These are phyloP conservation scores for Palythoa grandiflora DNA, from an alignment of 92 coral and sea anemone species.

Conservation along the genomic window DNA sequence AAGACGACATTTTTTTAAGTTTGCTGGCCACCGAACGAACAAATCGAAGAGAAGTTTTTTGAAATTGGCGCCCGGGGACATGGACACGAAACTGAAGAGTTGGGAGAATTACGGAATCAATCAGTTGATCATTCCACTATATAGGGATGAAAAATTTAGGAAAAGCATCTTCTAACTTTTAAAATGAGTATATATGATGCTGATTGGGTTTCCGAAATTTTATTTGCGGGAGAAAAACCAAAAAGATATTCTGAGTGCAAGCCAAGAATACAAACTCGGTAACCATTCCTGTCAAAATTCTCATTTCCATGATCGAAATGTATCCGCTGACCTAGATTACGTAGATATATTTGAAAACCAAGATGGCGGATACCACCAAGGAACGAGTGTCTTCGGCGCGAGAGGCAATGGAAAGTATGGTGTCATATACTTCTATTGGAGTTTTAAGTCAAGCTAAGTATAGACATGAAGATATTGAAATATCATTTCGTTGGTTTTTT, in stretches of 20 bases:
- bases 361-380: slow-evolving; percentile 82
- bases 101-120: slow-evolving; percentile 63
- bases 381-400: slow-evolving; percentile 83
- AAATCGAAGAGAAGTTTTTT: slow-evolving; percentile 58
- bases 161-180: neutral
- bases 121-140: neutral
- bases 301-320: slow-evolving; percentile 7
- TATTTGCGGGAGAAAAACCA: neutral
- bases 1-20: neutral
- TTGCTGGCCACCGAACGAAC: slow-evolving; percentile 24
- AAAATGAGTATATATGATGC: neutral
- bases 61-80: slow-evolving; percentile 78
- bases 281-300: neutral
- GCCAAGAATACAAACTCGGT: neutral
- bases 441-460: neutral
- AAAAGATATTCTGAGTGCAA: too few species aligned
- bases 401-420: slow-evolving; percentile 94
- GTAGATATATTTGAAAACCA: slow-evolving; percentile 43
- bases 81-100: slow-evolving; percentile 51
- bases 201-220: neutral
- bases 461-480: neutral
- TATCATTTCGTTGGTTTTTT: neutral
- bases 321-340: slow-evolving; percentile 72
- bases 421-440: slow-evolving; percentile 10
- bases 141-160: neutral